Base-by-base conservation (phyloP, 2,888 invertebrate species). In the Frankliniella fusca region DNA sequence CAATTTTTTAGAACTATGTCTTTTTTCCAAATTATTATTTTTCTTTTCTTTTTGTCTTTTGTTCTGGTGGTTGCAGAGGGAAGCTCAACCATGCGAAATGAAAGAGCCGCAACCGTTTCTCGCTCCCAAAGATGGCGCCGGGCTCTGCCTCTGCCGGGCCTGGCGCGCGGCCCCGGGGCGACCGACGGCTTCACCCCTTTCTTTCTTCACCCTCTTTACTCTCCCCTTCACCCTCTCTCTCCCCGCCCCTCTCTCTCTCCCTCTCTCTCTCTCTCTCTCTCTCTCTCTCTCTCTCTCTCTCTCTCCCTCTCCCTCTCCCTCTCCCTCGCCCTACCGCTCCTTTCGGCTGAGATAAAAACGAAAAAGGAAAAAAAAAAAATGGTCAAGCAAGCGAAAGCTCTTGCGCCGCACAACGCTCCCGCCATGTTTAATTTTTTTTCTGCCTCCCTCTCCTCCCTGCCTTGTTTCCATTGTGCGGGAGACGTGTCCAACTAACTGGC, bases 401-500 rank as follows among this genome's bases (percentile, higher is more conserved):
- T 20, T 15, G 54, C 54, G 54, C 54, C 15, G 15, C 54, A 38
- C 38, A 2, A 38, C 38, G 38, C 38, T 18, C 23, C 70, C 70
- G 27, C 70, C 70, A 76, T 76, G 70, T 11, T 76, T 76, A 27
- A 11, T 76, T 76, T 76, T 12, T 20, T 76, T 12, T 27, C 70
- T 76, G 27, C 23, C 70, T 70, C 70, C 70, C 27, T 20, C 54
- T 54, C 70, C 70, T 70, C 70, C 70, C 27, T 23, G 23, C 70
- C 23, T 18, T 18, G 18, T 61, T 61, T 61, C 18, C 61, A 61
- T 61, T 61, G 61, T 61, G 61, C 61, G 15, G 61, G 61, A 61
- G 61, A 61, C 70, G 70, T 76, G 70, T 76, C 70, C 70, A 76
- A 76, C 70, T 76, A 76, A 76, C 70, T 76, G 70, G 70, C 61